Conservation (phyloP, 2,888 invertebrate genomes). For the Drosophila stalkeri region DNA sequence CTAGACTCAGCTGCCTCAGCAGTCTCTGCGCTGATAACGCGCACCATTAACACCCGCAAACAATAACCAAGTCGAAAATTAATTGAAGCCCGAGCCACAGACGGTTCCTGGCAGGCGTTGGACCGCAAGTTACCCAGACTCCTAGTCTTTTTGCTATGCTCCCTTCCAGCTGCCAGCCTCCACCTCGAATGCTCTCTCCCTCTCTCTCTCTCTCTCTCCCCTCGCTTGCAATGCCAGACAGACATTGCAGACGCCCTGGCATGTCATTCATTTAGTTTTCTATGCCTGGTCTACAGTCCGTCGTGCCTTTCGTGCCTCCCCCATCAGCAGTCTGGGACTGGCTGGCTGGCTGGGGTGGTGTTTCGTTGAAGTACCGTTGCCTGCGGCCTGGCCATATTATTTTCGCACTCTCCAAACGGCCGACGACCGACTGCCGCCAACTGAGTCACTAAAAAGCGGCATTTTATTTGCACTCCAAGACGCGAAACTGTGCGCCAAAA, state of each 20-base stretch:
- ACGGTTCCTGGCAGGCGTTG: slow-evolving; percentile 55
- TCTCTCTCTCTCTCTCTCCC: too few relatives aligned
- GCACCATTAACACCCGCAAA: slow-evolving; percentile 69
- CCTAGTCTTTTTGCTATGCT: background rate
- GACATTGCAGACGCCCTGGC: slow-evolving; percentile 65
- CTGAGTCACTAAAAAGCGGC: slow-evolving; percentile 76
- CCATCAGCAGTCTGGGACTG: slow-evolving; percentile 5
- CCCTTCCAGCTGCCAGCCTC: slow-evolving; percentile 1
- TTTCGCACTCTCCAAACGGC: slow-evolving; percentile 58
- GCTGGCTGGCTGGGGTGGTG: background rate
- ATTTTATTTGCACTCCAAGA: slow-evolving; percentile 76
- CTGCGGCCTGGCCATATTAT: slow-evolving; percentile 60
- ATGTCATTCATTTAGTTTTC: slow-evolving; percentile 68
- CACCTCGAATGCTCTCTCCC: slow-evolving; percentile 6
- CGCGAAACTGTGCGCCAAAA: slow-evolving; percentile 67
- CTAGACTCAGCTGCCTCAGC: background rate
- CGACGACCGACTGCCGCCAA: slow-evolving; percentile 51
- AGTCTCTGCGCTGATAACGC: slow-evolving; percentile 35
- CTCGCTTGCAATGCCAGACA: slow-evolving; percentile 41
- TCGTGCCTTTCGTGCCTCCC: background rate
- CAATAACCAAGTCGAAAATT: slow-evolving; percentile 77
- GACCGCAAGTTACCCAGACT: slow-evolving; percentile 52
- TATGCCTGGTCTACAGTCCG: slow-evolving; percentile 41
- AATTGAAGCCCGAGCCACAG: slow-evolving; percentile 80
- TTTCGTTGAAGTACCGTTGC: slow-evolving; percentile 42